phyloP scores from a whole-genome alignment of 2,113 vertebrate species.

The Brachirus orientalis region DNA sequence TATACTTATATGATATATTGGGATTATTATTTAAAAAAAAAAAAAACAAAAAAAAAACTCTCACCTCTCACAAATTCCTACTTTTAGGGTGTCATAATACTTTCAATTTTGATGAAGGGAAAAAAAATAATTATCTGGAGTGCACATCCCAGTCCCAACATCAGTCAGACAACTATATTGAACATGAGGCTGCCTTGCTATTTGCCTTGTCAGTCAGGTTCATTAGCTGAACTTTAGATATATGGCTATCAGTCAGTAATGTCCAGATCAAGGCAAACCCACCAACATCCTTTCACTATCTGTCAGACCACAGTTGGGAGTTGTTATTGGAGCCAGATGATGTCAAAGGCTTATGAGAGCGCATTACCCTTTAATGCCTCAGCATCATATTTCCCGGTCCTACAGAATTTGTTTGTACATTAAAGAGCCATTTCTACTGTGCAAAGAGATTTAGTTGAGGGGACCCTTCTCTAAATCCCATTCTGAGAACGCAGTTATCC shows the following conservation, averaged over 20 bases:
- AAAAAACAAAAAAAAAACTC: too few relatives aligned
- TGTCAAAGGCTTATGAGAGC: constrained; percentile 3
- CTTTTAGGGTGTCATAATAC: neutral
- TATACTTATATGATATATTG: too few relatives aligned
- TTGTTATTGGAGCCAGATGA: constrained; percentile 6
- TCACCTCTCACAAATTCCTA: neutral
- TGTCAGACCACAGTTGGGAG: neutral
- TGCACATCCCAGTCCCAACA: neutral
- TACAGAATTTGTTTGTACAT: neutral
- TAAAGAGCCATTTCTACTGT: neutral
- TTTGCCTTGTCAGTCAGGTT: neutral
- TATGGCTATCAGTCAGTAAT: constrained; percentile 1
- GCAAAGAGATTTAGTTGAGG: neutral
- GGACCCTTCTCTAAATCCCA: neutral
- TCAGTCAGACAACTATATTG: neutral
- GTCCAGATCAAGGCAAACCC: constrained; percentile 1
- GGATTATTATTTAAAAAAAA: too few relatives aligned
- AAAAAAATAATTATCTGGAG: too few relatives aligned
- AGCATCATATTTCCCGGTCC: neutral
- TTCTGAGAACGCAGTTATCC: neutral
- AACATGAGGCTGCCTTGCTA: neutral
- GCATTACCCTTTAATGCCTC: neutral
- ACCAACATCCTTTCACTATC: constrained; percentile 1
- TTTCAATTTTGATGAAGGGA: too few relatives aligned
- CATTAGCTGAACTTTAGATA: neutral